A percentile compares a stretch with the other conserved stretches of the same genome.
These are phyloP conservation scores for Syngnathoides biaculeatus DNA, from an alignment of 2,113 vertebrate species.

Conservation along the genomic window DNA sequence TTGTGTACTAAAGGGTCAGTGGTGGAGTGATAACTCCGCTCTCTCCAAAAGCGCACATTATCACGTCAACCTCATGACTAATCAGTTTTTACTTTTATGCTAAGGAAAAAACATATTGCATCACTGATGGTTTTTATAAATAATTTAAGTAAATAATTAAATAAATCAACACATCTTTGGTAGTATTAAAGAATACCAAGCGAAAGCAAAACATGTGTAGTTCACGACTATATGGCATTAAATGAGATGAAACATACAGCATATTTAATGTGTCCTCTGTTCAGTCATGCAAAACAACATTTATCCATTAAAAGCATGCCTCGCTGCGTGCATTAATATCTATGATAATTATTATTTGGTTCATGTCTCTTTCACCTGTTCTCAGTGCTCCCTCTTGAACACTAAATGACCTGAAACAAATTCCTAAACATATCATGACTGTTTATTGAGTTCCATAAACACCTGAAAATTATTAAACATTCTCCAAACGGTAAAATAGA, in stretches of 20 bases:
- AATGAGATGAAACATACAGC: constrained; percentile 52
- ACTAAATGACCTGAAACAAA: background rate
- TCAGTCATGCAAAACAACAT: constrained; percentile 62
- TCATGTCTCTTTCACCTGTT: background rate
- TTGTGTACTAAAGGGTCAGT: constrained; percentile 14
- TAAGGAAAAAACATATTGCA: constrained; percentile 31
- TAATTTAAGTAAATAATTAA: no score
- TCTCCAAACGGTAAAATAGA: background rate
- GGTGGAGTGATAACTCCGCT: background rate
- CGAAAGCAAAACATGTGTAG: constrained; percentile 44
- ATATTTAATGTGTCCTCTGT: constrained; percentile 56
- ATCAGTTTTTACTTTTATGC: constrained; percentile 52
- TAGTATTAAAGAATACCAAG: constrained; percentile 54
- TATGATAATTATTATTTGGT: background rate
- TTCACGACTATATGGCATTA: constrained; percentile 65
- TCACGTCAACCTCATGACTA: constrained; percentile 40
- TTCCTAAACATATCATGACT: background rate
- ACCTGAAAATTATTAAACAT: background rate
- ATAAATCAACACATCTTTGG: constrained; percentile 55
- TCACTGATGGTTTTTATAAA: constrained; percentile 31
- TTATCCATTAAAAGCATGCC: constrained; percentile 53
- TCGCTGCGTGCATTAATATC: constrained; percentile 23
- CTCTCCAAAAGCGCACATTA: constrained; percentile 9
- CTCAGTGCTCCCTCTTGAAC: background rate
- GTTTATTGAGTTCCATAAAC: background rate